phyloP scores from a whole-genome alignment of 2,888 invertebrate genomes.

The Stegana nigrithorax region DNA sequence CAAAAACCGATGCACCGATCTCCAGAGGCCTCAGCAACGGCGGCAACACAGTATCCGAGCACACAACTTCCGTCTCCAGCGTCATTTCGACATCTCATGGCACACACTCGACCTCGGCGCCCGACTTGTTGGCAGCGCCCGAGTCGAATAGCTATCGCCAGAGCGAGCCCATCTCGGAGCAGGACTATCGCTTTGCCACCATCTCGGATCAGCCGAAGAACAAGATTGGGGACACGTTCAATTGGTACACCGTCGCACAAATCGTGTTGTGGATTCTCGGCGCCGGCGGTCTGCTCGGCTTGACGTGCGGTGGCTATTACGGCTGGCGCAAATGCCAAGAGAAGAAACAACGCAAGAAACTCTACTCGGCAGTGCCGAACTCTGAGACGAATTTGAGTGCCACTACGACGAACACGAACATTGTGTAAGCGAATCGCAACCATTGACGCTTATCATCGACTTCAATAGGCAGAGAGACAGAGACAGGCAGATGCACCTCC shows the following conservation, averaged over 20 bases:
- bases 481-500: too few relatives aligned
- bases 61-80: conserved; percentile 12
- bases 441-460: too few relatives aligned
- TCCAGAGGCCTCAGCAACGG: background rate
- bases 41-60: too few relatives aligned
- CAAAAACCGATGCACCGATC: conserved; percentile 9
- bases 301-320: too few relatives aligned
- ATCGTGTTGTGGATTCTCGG: too few relatives aligned
- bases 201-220: too few relatives aligned
- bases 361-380: conserved; percentile 56
- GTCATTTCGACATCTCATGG: background rate
- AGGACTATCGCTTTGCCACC: conserved; percentile 29
- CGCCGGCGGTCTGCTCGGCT: background rate
- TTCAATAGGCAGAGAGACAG: background rate
- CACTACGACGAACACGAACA: conserved; percentile 40
- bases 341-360: conserved; percentile 34
- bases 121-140: conserved; percentile 35
- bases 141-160: conserved; percentile 43
- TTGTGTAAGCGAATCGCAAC: conserved; percentile 32
- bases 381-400: conserved; percentile 57
- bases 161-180: conserved; percentile 25
- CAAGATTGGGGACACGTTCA: background rate
- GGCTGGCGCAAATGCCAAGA: conserved; percentile 26
- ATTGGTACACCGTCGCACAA: too few relatives aligned
- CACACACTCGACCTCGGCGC: conserved; percentile 33